phyloP scores from a whole-genome alignment of 2,888 invertebrate species.

The Tenthredo notha region DNA sequence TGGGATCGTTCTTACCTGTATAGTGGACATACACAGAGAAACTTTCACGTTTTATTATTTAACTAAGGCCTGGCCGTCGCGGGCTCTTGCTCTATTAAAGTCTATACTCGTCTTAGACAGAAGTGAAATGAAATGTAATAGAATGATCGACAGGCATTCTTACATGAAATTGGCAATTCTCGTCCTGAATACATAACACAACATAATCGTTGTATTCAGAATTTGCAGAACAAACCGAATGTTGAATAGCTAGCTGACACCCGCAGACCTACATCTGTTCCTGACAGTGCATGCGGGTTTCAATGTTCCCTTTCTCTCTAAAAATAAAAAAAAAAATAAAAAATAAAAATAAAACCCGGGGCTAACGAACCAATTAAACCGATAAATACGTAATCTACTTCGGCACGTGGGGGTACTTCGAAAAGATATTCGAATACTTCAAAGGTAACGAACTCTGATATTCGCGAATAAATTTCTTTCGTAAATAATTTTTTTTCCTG shows the following conservation, averaged over 20 bases:
- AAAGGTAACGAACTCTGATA: neutral
- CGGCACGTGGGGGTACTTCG: neutral
- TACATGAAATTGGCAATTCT: neutral
- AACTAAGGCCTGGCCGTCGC: too few relatives aligned
- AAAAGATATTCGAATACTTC: neutral
- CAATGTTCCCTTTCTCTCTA: neutral
- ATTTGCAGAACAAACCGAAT: neutral
- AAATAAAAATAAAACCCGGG: neutral
- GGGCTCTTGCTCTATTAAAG: too few relatives aligned
- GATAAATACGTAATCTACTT: conserved; percentile 14
- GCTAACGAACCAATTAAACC: conserved; percentile 42
- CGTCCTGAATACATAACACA: conserved; percentile 7
- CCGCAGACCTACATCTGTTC: conserved; percentile 31
- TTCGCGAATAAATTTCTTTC: neutral
- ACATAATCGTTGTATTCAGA: neutral
- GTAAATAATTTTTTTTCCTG: too few relatives aligned
- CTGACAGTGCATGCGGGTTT: conserved; percentile 14
- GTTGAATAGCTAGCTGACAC: neutral
- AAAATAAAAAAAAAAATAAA: too few relatives aligned
- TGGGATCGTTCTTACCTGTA: too few relatives aligned
- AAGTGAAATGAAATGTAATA: neutral
- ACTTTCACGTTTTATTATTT: too few relatives aligned
- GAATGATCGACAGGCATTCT: neutral
- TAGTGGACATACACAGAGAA: too few relatives aligned
- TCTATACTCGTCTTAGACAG: neutral